Evolutionary conservation across 1,140 invertebrate genomes (phyloP), one percentile per base, ranked within the genome.

Genomic region (Medauroidea extradentata): DNA sequence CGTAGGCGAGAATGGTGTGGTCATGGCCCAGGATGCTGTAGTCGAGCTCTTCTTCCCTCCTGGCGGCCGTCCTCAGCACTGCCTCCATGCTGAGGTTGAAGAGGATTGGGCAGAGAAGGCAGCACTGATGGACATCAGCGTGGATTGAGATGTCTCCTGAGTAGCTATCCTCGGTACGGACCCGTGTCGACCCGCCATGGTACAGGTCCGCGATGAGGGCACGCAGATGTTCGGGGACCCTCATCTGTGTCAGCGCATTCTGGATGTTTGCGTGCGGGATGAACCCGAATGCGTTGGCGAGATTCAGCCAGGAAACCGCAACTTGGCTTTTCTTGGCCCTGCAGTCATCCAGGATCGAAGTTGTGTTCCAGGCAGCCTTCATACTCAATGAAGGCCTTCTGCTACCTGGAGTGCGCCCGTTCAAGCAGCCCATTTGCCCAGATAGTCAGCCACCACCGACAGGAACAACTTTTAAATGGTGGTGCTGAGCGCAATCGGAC

Each of bases 41-140:
- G n/a, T n/a, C n/a, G n/a, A n/a, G n/a, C n/a, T n/a, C n/a, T n/a
- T n/a, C n/a, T n/a, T n/a, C n/a, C n/a, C n/a, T n/a, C n/a, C n/a
- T n/a, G n/a, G n/a, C n/a, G n/a, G n/a, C n/a, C n/a, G n/a, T n/a
- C n/a, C 42, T 14, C 1, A 62, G n/a, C 0, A 57, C 25, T 1
- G 62, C 64, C 52, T 73, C 68, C 4, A 71, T 60, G n/a, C 59
- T 63, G n/a, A 75, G 41, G 48, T 72, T 65, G 61, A 73, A 74
- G 14, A 72, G 55, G 13, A 69, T 29, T 8, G 43, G 18, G 56
- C 24, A 0, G 63, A 39, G 38, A n/a, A 24, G 48, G 23, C 48
- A 50, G 18, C 48, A 18, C 25, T 50, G 48, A n/a, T 14, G 18
- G 4, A 50, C 24, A 21, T 24, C 48, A 16, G 67, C 4, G 2